Evolutionary conservation across 2,113 vertebrate species (phyloP).

Genomic region (Paramormyrops kingsleyae): DNA sequence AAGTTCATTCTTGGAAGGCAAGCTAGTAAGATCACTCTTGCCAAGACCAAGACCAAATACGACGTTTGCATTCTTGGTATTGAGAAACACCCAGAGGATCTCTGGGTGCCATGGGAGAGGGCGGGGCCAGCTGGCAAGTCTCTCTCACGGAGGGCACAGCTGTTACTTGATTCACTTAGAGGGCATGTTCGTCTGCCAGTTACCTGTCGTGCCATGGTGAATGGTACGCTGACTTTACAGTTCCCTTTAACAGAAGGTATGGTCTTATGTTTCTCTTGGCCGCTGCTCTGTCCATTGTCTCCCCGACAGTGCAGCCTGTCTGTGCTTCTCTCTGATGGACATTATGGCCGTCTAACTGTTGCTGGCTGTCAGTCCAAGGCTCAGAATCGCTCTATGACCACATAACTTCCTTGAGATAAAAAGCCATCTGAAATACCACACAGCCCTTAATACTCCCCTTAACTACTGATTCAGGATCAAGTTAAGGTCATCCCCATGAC

Average conservation of each 20-base stretch:
- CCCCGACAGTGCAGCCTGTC: background rate
- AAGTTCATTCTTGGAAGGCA: background rate
- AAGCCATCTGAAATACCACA: background rate
- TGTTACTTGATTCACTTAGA: background rate
- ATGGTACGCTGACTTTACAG: background rate
- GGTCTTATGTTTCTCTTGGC: background rate
- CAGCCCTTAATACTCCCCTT: background rate
- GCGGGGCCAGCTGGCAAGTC: background rate
- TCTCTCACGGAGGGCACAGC: background rate
- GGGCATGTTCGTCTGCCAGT: background rate
- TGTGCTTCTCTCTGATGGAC: background rate
- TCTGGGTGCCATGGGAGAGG: background rate
- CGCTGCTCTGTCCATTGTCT: background rate
- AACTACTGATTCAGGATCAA: background rate
- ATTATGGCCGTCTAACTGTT: background rate
- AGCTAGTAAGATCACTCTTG: background rate
- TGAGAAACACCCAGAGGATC: background rate
- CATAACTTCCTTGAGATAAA: background rate
- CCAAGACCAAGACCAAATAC: background rate
- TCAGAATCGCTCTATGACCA: background rate
- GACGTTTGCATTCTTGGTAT: background rate
- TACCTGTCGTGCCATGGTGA: background rate
- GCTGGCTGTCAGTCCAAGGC: background rate
- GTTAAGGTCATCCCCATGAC: background rate
- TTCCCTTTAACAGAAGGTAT: background rate